Base-by-base conservation (phyloP, 2,888 invertebrate species). In the Anoplius nigerrimus region DNA sequence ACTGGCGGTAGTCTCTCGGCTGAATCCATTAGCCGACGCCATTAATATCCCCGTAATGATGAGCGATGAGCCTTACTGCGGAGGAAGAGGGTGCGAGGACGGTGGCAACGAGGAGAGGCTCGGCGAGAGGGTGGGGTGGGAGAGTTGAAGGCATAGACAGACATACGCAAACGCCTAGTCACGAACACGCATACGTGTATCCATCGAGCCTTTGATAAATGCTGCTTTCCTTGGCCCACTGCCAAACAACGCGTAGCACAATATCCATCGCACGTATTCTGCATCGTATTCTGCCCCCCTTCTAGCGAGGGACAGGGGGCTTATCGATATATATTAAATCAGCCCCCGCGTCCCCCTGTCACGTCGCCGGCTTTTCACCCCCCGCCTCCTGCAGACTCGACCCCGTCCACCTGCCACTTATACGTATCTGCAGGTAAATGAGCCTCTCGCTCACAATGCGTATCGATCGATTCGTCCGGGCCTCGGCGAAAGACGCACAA, bases 1-100 rank as follows among this genome's bases (percentile, higher is more conserved):
- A 79, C 74, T 74, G 75, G 69, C 74, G 62, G 71, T 68, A 55
- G 70, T 74, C 78, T 79, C 82, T 81, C 82, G 77, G 79, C 78
- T 82, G 85, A 85, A 85, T 85, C 85, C 85, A 85, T 85, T 85
- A 84, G 84, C 84, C 72, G 76, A 74, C 81, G 85, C 85, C 84
- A 85, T 85, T 85, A 85, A 85, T 85, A 85, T 84, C 83, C 75
- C 66, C 72, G 82, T 85, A 85, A 85, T 85, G 85, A 84, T 85
- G 85, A 85, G 82, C 82, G 85, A 85, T 83, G 85, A 84, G 85
- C 75, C 78, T 66, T 66, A 72, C 68, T 71, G 77, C 75, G 72
- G 71, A 75, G 61, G 62, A 68, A 61, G 63, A 67, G 70, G 22
- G 43, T 22, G 22, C 54, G 57, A 71, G 22, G 52, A 55, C 45